Evolutionary conservation across 2,888 invertebrate genomes (phyloP).

Genomic region (Parelbella ahira): DNA sequence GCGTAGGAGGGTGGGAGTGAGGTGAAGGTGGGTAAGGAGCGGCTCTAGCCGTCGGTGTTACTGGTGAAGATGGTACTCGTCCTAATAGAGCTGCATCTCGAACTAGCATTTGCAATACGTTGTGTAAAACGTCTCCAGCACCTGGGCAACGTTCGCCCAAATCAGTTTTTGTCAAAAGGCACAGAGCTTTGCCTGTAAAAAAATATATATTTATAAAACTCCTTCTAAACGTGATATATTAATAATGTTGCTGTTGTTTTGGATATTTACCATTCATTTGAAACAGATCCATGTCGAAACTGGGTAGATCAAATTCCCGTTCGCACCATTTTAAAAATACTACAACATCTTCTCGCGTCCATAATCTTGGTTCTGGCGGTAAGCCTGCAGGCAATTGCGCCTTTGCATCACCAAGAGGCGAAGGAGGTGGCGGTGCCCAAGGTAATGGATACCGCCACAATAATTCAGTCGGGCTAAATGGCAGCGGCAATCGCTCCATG

Average conservation of each 20-base stretch:
- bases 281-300: constrained; percentile 95
- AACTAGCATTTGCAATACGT: constrained; percentile 93
- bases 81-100: constrained; percentile 89
- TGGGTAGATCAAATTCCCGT: constrained; percentile 93
- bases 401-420: constrained; percentile 90
- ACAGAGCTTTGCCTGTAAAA: constrained; percentile 91
- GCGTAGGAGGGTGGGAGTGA: constrained; percentile 90
- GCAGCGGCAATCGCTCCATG: constrained; percentile 89
- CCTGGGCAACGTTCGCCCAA: constrained; percentile 95
- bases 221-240: too few species aligned
- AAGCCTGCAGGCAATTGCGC: constrained; percentile 91
- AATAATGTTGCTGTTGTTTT: too few species aligned
- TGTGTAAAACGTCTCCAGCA: constrained; percentile 96
- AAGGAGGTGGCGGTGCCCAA: constrained; percentile 84
- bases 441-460: constrained; percentile 93
- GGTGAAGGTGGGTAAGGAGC: constrained; percentile 87
- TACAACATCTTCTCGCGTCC: constrained; percentile 94
- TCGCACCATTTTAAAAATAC: constrained; percentile 95
- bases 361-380: constrained; percentile 93
- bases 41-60: constrained; percentile 89
- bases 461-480: constrained; percentile 90
- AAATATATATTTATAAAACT: too few species aligned
- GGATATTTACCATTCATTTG: constrained; percentile 92
- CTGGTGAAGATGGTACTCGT: constrained; percentile 89
- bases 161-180: constrained; percentile 93